A percentile compares a stretch with the other conserved stretches of the same genome.
Evolutionary conservation across 2,113 vertebrate species (phyloP).

Genomic region (Rhinichthys klamathensis): DNA sequence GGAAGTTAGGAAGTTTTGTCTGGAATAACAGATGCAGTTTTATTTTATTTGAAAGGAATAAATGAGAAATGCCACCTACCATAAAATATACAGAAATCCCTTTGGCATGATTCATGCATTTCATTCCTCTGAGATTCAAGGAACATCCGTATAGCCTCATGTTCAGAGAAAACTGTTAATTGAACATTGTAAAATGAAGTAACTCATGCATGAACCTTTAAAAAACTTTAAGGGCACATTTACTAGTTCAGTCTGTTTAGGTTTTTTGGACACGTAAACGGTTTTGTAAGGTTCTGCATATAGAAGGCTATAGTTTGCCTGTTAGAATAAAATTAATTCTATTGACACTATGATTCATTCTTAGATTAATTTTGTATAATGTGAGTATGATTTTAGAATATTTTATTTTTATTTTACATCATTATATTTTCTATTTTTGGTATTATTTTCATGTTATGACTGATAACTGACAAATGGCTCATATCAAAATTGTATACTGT

Average conservation of each 20-base stretch:
- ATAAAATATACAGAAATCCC: not conserved
- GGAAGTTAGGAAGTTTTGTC: not conserved
- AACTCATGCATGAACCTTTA: not conserved
- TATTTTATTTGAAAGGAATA: conserved; percentile 27
- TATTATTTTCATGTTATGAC: not conserved
- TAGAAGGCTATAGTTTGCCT: not conserved
- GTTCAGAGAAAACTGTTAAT: conserved; percentile 13
- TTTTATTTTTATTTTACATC: too few species aligned
- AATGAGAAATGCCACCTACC: conserved; percentile 24
- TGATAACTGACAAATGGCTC: too few species aligned
- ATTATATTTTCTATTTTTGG: not conserved
- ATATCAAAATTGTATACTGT: too few species aligned
- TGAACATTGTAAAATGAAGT: not conserved
- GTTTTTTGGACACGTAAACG: not conserved
- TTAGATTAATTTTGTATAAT: not conserved
- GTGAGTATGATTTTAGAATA: too few species aligned
- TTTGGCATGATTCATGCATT: conserved; percentile 7
- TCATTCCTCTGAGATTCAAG: conserved; percentile 7
- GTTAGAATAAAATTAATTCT: not conserved
- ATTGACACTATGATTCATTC: not conserved
- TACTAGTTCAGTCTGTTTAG: not conserved
- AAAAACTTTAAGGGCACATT: not conserved
- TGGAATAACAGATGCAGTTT: conserved; percentile 27
- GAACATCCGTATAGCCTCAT: not conserved
- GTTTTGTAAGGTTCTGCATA: not conserved